Base-by-base conservation (phyloP, 2,113 vertebrate species). In the Cochlearius cochlearius region DNA sequence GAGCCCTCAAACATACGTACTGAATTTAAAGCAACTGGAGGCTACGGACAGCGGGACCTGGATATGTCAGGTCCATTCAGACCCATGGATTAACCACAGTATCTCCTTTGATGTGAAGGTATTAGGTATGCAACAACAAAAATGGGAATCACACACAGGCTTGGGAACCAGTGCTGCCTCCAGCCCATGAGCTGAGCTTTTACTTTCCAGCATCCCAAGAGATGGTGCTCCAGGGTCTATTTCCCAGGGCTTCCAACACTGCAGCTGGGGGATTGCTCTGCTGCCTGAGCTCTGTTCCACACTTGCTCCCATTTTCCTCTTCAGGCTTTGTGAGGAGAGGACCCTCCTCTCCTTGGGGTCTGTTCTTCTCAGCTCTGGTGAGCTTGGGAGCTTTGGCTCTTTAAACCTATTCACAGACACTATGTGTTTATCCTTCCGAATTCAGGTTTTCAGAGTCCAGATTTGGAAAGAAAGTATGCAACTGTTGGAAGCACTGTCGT, bases 61-160 rank as follows among this genome's bases (percentile, higher is more conserved):
- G 98, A 20, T 8, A 5, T 98, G 98, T 67, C 94, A 12, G 0
- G 1, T 98, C 75, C 83, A 10, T 50, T 76, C 94, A 55, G 74
- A 62, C 30, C 68, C 21, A 43, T 5, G 8, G 5, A 64, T 96
- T 64, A 26, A 39, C 4, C n/a, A 90, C 7, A 32, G 23, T 8
- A 91, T 94, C 36, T 0, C 34, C 53, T 97, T 96, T 78, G 41
- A 45, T 22, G 63, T 98, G 85, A 55, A 76, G 15, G 97, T 98
- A 58, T 80, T 98, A 95, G 98, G 98, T 98, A 97, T 66, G 98
- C 32, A 26, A 75, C 45, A 79, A 85, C 56, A 86, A 62, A 79
- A 66, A 32, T 6, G 2, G 36, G 84, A 11, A 53, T 60, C 43
- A 23, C 8, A 47, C 10, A 13, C 23, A 67, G n/a, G 15, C 55